Evolutionary conservation across 2,113 vertebrate species (phyloP), one percentile per base, ranked within the genome.

Genomic region (Otis tarda): DNA sequence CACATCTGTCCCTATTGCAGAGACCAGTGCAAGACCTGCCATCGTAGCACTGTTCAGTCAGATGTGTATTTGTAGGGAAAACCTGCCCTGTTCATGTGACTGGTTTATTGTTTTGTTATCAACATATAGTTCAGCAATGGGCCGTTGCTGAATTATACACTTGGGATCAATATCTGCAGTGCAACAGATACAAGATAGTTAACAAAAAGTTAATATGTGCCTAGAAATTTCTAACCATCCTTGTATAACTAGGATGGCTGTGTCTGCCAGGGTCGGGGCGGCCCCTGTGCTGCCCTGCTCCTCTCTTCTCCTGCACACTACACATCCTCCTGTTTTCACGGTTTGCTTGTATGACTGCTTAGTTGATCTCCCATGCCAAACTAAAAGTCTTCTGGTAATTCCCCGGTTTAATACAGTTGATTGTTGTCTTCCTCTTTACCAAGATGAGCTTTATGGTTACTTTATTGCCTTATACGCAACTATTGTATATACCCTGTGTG

Each of bases 311-410:
- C 78, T 45, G 31, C 27, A 10, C 1, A 0, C n/a, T 27, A 2
- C 19, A 5, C 2, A 5, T 43, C n/a, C 56, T 59, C 6, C 2
- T 2, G 8, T 7, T 50, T 35, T 41, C 0, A 0, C 8, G 3
- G n/a, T 87, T 43, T 64, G 16, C 9, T 60, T 60, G 0, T 33
- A 7, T 8, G 14, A 41, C 43, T 61, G 12, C 30, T 63, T 56
- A 24, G 25, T 69, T 81, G 68, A 24, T 47, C 14, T 5, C 5
- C 1, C 2, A 14, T 31, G 31, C 25, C 10, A 9, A 8, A 21
- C 13, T 6, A 20, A 7, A 50, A 83, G 22, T 61, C 22, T 89
- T 35, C 4, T 41, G 17, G 21, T 49, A 53, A 28, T 43, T 52
- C 30, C 35, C 56, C 6, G 3, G 15, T 39, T 63, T n/a, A 41